Percentiles rank a stretch among this genome's conserved stretches.
These are phyloP conservation scores for Ectropis crepuscularia DNA, from an alignment of 2,888 invertebrate species.

Conservation along the genomic window DNA sequence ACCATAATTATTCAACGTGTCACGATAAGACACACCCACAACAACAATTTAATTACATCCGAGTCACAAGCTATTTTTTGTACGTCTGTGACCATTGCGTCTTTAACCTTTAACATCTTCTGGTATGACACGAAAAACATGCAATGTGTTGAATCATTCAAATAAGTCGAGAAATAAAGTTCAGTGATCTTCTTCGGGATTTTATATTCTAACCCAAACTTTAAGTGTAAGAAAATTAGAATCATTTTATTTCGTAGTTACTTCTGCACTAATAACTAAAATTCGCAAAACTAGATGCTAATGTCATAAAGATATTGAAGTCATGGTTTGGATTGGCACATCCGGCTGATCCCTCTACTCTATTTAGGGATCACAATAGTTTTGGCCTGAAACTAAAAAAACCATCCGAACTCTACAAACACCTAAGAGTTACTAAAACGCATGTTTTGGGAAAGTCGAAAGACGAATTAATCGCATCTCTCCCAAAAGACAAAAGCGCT, in stretches of 20 bases:
- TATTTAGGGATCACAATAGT: too few relatives aligned
- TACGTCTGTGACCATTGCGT: conserved; percentile 10
- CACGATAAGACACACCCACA: conserved; percentile 31
- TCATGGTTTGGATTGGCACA: too few relatives aligned
- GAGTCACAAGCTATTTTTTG: conserved; percentile 12
- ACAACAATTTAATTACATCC: conserved; percentile 24
- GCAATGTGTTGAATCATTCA: conserved; percentile 6
- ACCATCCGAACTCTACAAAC: too few relatives aligned
- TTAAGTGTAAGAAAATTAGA: not conserved
- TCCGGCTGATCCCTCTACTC: too few relatives aligned
- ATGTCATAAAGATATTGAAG: too few relatives aligned
- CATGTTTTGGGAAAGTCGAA: too few relatives aligned
- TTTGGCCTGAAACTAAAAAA: too few relatives aligned
- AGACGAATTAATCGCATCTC: too few relatives aligned
- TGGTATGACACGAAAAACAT: conserved; percentile 4
- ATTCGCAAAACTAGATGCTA: too few relatives aligned
- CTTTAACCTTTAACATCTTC: not conserved
- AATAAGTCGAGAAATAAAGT: conserved; percentile 12
- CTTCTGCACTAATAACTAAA: too few relatives aligned
- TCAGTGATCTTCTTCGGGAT: conserved; percentile 22
- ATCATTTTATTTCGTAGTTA: not conserved
- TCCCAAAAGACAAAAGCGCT: too few relatives aligned
- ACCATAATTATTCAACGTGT: conserved; percentile 25
- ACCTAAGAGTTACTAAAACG: too few relatives aligned
- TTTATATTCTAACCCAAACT: conserved; percentile 4